A percentile compares a stretch with the other conserved stretches of the same genome.
phyloP scores from a whole-genome alignment of 2,888 invertebrate species.

The Hemistola chrysoprasaria region DNA sequence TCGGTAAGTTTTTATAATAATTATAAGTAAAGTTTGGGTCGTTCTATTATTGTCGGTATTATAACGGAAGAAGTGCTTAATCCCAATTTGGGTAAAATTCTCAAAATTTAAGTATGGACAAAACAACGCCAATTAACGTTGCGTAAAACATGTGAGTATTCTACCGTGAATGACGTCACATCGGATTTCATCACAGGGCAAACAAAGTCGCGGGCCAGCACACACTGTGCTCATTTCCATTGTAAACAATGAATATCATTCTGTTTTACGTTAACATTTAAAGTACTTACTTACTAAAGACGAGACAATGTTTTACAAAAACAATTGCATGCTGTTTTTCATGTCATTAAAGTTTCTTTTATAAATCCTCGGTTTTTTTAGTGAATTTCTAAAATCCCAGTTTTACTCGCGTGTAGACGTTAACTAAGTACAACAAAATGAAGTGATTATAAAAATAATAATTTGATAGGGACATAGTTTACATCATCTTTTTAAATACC shows the following conservation, averaged over 20 bases:
- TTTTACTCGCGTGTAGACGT: no score
- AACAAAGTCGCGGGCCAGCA: constrained; percentile 58
- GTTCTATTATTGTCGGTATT: no score
- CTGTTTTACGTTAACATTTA: constrained; percentile 43
- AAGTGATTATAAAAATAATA: no score
- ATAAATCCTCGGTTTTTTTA: no score
- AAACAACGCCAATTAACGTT: constrained; percentile 34
- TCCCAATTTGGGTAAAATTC: constrained; percentile 14
- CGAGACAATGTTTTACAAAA: constrained; percentile 30
- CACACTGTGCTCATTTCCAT: constrained; percentile 64
- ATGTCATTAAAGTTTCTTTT: constrained; percentile 18
- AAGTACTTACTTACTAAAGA: constrained; percentile 24
- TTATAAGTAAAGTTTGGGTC: no score
- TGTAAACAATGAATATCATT: constrained; percentile 56
- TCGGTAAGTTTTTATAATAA: no score
- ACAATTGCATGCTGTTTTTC: constrained; percentile 5
- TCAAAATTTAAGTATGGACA: constrained; percentile 12
- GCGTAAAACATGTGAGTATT: constrained; percentile 43
- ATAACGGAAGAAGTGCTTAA: neutral
- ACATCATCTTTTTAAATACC: no score
- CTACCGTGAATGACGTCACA: constrained; percentile 58
- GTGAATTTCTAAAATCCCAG: no score
- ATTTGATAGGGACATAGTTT: no score
- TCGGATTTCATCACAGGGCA: constrained; percentile 61
- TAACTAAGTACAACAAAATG: no score